Evolutionary conservation across 2,888 invertebrate genomes (phyloP), one percentile per base, ranked within the genome.

Genomic region (Aphodius sticticus): DNA sequence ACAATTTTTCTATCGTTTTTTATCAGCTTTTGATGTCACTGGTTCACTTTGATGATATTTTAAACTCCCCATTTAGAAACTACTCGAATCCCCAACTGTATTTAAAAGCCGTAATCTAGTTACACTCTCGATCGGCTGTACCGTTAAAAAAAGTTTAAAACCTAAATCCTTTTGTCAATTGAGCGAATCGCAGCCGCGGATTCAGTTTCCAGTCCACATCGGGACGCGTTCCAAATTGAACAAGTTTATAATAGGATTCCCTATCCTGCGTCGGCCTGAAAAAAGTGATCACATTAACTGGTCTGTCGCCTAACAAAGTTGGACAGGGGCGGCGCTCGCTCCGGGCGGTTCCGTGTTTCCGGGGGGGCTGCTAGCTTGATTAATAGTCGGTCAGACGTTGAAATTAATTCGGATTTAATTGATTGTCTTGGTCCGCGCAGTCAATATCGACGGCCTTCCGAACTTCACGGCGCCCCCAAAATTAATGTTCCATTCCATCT

Each of bases 401-500:
- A 75, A 69, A 78, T 75, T 78, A 78, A 75, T 69, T 78, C 75
- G 75, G 70, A 78, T 78, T 78, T 78, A 78, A 78, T 78, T 78
- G 78, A 78, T 78, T 75, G 78, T 77, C 75, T 75, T 72, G 75
- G 69, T 75, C 69, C 69, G 72, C 75, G 69, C 36, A 74, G 74
- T 74, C 74, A 74, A 74, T 74, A 74, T 37, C 36, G 74, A 74
- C 36, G 74, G 37, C 35, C 36, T 74, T 74, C 74, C 36, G 35
- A 74, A 74, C 36, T 74, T 74, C 74, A 37, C 9, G 77, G 69
- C 69, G 35, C 36, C 16, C 70, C 26, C 74, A 69, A 79, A 79
- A 79, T 79, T 76, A 77, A 79, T 79, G 69, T 76, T 77, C 72
- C 79, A 79, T 76, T 77, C 72, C 79, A 79, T 76, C 79, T 79